These are phyloP conservation scores for Sphaeramia orbicularis DNA, from an alignment of 2,797 vertebrate genomes.

Conservation along the genomic window DNA sequence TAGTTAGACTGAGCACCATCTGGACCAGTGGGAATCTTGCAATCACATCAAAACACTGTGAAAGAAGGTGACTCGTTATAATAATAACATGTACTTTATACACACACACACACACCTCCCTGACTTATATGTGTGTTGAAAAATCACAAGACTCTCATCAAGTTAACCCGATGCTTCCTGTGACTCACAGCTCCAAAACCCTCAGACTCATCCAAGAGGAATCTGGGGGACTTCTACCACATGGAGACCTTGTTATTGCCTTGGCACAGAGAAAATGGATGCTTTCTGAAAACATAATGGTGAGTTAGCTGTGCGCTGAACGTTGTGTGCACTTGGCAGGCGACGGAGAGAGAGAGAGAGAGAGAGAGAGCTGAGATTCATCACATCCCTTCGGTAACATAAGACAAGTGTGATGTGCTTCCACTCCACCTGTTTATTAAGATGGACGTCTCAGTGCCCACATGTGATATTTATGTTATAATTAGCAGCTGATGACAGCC, in stretches of 20 bases:
- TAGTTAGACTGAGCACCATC: slow-evolving; percentile 1
- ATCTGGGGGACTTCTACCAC: slow-evolving; percentile 77
- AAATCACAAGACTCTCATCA: slow-evolving; percentile 43
- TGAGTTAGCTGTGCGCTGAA: not conserved
- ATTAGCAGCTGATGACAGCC: too few relatives aligned
- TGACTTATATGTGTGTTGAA: not conserved
- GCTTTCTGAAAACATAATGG: slow-evolving; percentile 17
- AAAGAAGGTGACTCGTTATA: not conserved
- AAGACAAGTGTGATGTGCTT: not conserved
- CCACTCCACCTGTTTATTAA: slow-evolving; percentile 14
- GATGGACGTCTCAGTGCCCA: not conserved
- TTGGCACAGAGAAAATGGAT: slow-evolving; percentile 4
- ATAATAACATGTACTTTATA: not conserved
- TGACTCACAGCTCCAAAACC: slow-evolving; percentile 77
- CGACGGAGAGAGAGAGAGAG: not conserved
- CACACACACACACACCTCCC: not conserved
- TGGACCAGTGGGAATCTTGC: not conserved
- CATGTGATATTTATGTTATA: not conserved
- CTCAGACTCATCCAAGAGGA: slow-evolving; percentile 75
- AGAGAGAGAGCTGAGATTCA: slow-evolving; percentile 4
- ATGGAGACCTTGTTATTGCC: slow-evolving; percentile 29
- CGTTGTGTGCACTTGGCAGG: not conserved
- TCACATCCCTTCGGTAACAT: not conserved
- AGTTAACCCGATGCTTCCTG: slow-evolving; percentile 71
- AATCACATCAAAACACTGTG: slow-evolving; percentile 15